These are phyloP conservation scores for Sinentomon sp. DNA, from an alignment of 2,888 invertebrate species.

Conservation along the genomic window DNA sequence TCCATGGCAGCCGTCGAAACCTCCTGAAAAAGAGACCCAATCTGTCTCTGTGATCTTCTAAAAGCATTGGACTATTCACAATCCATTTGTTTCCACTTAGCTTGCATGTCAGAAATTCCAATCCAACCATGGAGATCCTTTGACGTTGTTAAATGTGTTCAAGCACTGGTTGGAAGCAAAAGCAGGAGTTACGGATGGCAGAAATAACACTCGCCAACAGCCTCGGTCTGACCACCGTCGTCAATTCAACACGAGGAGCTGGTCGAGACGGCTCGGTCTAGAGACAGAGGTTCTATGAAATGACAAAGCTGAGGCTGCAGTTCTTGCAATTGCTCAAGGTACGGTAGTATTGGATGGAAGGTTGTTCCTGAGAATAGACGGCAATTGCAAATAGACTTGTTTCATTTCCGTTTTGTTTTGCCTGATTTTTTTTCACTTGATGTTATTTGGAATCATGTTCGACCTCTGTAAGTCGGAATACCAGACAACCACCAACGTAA, in stretches of 20 bases:
- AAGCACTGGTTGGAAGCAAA: conserved; percentile 69
- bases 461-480: too few relatives aligned
- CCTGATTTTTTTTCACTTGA: too few relatives aligned
- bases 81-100: background rate
- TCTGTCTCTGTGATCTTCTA: too few relatives aligned
- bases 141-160: conserved; percentile 61
- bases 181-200: conserved; percentile 22
- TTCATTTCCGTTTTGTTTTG: too few relatives aligned
- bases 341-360: conserved; percentile 1
- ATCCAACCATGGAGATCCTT: conserved; percentile 83
- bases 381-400: too few relatives aligned
- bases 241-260: conserved; percentile 31
- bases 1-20: too few relatives aligned
- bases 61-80: background rate
- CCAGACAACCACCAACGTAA: too few relatives aligned
- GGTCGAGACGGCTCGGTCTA: conserved; percentile 68
- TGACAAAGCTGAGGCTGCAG: conserved; percentile 71
- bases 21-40: too few relatives aligned
- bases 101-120: too few relatives aligned
- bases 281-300: conserved; percentile 89
- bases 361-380: too few relatives aligned
- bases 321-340: conserved; percentile 54
- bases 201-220: conserved; percentile 11
- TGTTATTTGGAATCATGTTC: too few relatives aligned
- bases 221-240: too few relatives aligned